phyloP scores from a whole-genome alignment of 2,113 vertebrate species.

The Xiphias gladius region DNA sequence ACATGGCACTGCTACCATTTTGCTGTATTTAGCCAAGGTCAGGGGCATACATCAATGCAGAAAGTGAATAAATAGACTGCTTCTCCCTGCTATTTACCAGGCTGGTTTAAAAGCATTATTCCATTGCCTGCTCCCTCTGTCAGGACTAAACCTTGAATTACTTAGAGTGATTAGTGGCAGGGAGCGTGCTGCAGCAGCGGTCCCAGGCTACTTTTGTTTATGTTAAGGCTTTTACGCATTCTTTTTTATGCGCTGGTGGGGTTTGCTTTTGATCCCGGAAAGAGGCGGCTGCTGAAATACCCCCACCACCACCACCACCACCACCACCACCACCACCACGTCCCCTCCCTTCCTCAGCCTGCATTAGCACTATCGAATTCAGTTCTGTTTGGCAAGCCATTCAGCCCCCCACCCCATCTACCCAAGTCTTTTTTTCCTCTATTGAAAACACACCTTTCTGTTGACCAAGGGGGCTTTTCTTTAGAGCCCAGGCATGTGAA shows the following conservation, averaged over 20 bases:
- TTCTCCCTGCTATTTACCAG: conserved; percentile 72
- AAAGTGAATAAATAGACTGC: conserved; percentile 69
- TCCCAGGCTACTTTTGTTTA: conserved; percentile 81
- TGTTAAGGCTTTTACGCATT: conserved; percentile 80
- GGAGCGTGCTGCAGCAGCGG: conserved; percentile 66
- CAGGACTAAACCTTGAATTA: conserved; percentile 72
- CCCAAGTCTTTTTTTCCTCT: conserved; percentile 55
- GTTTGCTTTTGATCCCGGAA: conserved; percentile 81
- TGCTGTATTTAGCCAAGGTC: conserved; percentile 55
- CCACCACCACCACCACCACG: background rate
- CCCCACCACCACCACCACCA: conserved; percentile 11
- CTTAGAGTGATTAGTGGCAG: conserved; percentile 77
- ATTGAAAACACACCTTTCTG: conserved; percentile 86
- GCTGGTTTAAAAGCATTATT: conserved; percentile 69
- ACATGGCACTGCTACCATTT: conserved; percentile 38
- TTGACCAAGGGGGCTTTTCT: conserved; percentile 72
- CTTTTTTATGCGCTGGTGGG: conserved; percentile 71
- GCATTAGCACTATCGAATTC: conserved; percentile 68
- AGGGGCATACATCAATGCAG: conserved; percentile 53
- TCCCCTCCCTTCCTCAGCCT: conserved; percentile 32
- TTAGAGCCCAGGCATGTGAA: conserved; percentile 73
- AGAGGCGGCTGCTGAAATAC: conserved; percentile 66
- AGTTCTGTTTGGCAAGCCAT: conserved; percentile 69
- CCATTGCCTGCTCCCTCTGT: conserved; percentile 57
- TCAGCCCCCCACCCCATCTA: conserved; percentile 53